Evolutionary conservation across 2,888 invertebrate species (phyloP).

Genomic region (Cantharis flavilabris): DNA sequence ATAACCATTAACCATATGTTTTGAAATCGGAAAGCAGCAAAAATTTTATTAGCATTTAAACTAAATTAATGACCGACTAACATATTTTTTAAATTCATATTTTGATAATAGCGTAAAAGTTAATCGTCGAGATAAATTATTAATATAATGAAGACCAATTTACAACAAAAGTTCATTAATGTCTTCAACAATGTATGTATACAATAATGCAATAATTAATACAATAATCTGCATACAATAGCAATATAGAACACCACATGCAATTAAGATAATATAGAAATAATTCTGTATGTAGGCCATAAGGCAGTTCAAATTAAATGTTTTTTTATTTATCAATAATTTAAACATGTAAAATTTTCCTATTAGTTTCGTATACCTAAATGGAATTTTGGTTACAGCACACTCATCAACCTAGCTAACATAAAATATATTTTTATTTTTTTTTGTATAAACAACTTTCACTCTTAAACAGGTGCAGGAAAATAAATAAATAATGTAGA

Average conservation of each 20-base stretch:
- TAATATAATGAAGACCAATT: not conserved
- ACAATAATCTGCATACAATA: no score
- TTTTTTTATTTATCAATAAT: not conserved
- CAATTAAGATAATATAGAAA: no score
- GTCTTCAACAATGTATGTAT: not conserved
- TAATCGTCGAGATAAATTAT: not conserved
- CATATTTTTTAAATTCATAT: not conserved
- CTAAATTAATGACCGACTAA: not conserved
- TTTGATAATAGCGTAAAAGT: not conserved
- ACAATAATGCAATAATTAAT: no score
- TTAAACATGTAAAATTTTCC: not conserved
- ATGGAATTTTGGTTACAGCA: not conserved
- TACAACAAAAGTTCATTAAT: not conserved
- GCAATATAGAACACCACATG: no score
- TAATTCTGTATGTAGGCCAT: no score
- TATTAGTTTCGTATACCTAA: not conserved
- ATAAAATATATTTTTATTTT: not conserved
- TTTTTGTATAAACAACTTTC: conserved; percentile 2
- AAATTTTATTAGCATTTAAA: not conserved
- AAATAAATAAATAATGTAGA: not conserved
- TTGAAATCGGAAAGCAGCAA: not conserved
- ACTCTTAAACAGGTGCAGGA: conserved; percentile 1
- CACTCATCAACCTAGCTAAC: not conserved
- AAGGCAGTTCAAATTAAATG: not conserved
- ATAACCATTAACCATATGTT: conserved; percentile 6